phyloP scores from a whole-genome alignment of 2,888 invertebrate genomes.

The Aphidius colemani region DNA sequence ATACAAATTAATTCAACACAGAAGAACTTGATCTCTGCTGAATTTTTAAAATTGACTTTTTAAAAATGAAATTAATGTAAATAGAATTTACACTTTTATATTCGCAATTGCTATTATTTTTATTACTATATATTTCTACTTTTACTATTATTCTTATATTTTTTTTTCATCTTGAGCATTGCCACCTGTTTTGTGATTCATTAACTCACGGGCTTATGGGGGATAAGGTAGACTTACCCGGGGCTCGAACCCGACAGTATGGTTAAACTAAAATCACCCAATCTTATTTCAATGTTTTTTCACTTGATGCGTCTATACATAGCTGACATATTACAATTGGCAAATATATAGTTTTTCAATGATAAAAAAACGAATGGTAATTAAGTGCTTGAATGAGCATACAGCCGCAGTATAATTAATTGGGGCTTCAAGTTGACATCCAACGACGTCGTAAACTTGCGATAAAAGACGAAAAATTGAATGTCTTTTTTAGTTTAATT shows the following conservation, averaged over 20 bases:
- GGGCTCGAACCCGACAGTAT: conserved; percentile 60
- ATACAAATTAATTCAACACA: no score
- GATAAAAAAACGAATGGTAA: conserved; percentile 30
- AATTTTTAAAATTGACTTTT: no score
- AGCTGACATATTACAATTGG: conserved; percentile 26
- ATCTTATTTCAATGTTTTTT: conserved; percentile 59
- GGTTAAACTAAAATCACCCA: conserved; percentile 51
- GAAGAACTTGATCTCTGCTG: no score
- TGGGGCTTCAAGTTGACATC: conserved; percentile 35
- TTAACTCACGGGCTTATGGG: conserved; percentile 61
- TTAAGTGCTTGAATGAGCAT: conserved; percentile 26
- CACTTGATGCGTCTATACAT: conserved; percentile 30
- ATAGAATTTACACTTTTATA: no score
- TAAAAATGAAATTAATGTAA: no score
- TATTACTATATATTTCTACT: no score
- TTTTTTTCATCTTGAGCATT: conserved; percentile 46
- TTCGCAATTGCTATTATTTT: no score
- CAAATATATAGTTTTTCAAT: not conserved
- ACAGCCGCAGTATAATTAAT: conserved; percentile 33
- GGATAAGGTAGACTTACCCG: conserved; percentile 60
- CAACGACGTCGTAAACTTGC: conserved; percentile 36
- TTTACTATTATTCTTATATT: no score
- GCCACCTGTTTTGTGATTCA: conserved; percentile 61
- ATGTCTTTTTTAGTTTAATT: conserved; percentile 29
- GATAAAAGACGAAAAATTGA: conserved; percentile 39